Percentiles rank a stretch among this genome's conserved stretches.
Conservation (phyloP, 2,888 invertebrate genomes). For the Odontocolon sp. region DNA sequence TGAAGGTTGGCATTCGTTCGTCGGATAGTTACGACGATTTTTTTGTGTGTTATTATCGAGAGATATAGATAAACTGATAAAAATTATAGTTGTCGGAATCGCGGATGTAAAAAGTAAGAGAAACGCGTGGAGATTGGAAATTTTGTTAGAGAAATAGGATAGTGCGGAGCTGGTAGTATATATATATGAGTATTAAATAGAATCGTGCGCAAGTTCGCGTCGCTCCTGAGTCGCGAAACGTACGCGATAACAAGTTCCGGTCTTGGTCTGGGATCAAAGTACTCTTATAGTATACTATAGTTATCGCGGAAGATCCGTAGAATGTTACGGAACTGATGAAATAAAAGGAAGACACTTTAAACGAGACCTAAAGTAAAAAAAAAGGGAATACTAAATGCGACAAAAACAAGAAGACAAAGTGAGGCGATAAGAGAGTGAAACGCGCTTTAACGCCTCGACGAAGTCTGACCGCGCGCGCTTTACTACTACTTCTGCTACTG, state of each 20-base stretch:
- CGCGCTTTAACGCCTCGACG: constrained; percentile 17
- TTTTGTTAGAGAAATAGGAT: not conserved
- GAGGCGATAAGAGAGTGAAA: constrained; percentile 34
- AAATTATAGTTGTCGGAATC: no score
- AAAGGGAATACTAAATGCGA: constrained; percentile 3
- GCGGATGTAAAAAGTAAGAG: not conserved
- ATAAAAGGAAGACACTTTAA: not conserved
- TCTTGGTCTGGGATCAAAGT: not conserved
- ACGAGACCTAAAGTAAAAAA: constrained; percentile 7
- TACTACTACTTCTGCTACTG: constrained; percentile 33
- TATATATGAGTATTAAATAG: not conserved
- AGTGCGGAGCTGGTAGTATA: not conserved
- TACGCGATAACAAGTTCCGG: not conserved
- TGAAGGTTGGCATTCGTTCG: not conserved
- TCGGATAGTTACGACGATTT: constrained; percentile 45
- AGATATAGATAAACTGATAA: not conserved
- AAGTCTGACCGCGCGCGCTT: constrained; percentile 54
- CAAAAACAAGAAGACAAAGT: constrained; percentile 19
- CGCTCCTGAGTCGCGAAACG: not conserved
- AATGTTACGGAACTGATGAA: not conserved
- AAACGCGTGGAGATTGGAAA: not conserved
- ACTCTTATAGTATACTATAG: not conserved
- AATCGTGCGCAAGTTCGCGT: constrained; percentile 4
- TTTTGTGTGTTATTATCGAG: not conserved
- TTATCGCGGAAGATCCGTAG: not conserved